phyloP scores from a whole-genome alignment of 2,797 vertebrate genomes.

The Anableps anableps region DNA sequence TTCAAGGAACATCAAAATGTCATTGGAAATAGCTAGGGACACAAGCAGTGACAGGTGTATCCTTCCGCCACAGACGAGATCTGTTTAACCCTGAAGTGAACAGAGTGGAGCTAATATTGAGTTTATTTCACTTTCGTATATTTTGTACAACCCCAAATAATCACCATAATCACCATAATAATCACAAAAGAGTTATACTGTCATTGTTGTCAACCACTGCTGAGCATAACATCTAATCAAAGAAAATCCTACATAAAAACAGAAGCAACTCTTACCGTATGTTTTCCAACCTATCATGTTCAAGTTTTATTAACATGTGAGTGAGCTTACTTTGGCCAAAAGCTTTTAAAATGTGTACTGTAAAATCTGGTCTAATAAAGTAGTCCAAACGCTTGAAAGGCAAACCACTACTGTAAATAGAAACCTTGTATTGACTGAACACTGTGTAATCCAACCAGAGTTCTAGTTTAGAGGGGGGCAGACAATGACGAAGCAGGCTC shows the following conservation, averaged over 20 bases:
- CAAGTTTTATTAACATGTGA: not conserved
- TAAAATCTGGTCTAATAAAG: constrained; percentile 45
- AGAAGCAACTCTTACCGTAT: not conserved
- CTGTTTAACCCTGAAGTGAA: constrained; percentile 40
- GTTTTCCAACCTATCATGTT: not conserved
- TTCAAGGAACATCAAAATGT: constrained; percentile 64
- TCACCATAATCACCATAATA: not conserved
- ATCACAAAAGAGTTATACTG: constrained; percentile 7
- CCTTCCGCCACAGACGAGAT: constrained; percentile 55
- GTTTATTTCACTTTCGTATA: constrained; percentile 11
- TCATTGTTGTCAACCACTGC: constrained; percentile 9
- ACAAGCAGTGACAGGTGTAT: constrained; percentile 68
- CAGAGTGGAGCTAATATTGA: constrained; percentile 8
- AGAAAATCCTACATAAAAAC: constrained; percentile 1
- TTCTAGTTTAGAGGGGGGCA: not conserved
- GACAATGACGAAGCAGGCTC: constrained; percentile 44
- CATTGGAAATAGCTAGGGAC: constrained; percentile 51
- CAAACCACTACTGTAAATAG: constrained; percentile 77
- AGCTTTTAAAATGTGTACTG: constrained; percentile 13
- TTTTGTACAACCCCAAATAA: constrained; percentile 6
- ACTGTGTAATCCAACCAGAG: constrained; percentile 57
- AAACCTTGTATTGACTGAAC: constrained; percentile 62
- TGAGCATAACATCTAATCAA: not conserved
- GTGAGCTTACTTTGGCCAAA: not conserved
- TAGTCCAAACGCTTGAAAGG: constrained; percentile 67